Percentiles rank a stretch among this genome's conserved stretches.
Evolutionary conservation across 23 tunicate species (phyloP).

Genomic region (Halocynthia roretzi): DNA sequence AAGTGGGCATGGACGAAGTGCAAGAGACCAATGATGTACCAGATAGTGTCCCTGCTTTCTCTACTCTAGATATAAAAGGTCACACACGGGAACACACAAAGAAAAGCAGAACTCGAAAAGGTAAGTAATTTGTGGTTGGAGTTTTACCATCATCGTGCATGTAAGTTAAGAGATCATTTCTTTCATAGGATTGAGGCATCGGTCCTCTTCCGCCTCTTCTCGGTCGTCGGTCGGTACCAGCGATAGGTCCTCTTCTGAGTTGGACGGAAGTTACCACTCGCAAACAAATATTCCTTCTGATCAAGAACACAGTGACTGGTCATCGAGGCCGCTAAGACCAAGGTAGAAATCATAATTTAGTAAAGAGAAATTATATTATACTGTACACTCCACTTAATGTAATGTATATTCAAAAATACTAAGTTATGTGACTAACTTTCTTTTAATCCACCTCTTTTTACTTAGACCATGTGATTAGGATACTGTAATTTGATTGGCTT

Average conservation of each 20-base stretch:
- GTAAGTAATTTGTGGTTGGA: too few relatives aligned
- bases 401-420: not conserved
- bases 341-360: slow-evolving; percentile 16
- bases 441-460: too few relatives aligned
- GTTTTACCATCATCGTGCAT: too few relatives aligned
- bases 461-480: too few relatives aligned
- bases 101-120: too few relatives aligned
- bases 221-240: slow-evolving; percentile 63
- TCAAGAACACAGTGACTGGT: slow-evolving; percentile 75
- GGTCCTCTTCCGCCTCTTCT: slow-evolving; percentile 49
- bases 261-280: slow-evolving; percentile 3
- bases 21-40: too few relatives aligned
- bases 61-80: too few relatives aligned
- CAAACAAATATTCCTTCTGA: slow-evolving; percentile 22
- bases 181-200: slow-evolving; percentile 7
- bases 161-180: too few relatives aligned
- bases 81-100: too few relatives aligned
- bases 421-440: not conserved
- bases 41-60: too few relatives aligned
- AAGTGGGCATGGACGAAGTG: too few relatives aligned
- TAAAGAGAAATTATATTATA: not conserved
- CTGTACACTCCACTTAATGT: not conserved
- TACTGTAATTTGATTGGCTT: too few relatives aligned
- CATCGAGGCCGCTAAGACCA: slow-evolving; percentile 72
- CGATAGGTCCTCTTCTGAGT: slow-evolving; percentile 40